A percentile compares a stretch with the other conserved stretches of the same genome.
These are phyloP conservation scores for Nasonia longicornis DNA, from an alignment of 1,140 invertebrate genomes.

Conservation along the genomic window DNA sequence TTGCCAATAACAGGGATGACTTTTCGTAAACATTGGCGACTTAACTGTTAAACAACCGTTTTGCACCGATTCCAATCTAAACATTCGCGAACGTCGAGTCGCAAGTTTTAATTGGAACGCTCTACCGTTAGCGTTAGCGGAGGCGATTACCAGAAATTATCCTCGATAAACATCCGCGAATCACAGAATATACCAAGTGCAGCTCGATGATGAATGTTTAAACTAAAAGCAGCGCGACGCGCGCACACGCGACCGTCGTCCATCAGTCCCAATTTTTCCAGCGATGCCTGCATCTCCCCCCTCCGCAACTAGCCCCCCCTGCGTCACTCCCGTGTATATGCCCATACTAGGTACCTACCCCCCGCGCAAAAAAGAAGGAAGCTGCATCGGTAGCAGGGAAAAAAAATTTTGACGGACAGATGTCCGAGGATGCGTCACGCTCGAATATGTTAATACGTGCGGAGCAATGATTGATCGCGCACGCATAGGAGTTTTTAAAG, in stretches of 20 bases:
- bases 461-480: conserved; percentile 25
- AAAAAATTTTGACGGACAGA: conserved; percentile 52
- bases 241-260: not conserved
- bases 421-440: conserved; percentile 50
- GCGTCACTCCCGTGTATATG: not conserved
- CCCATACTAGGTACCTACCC: not conserved
- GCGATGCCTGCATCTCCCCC: not conserved
- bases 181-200: no score
- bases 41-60: no score
- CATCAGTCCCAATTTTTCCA: not conserved
- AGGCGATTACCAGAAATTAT: no score
- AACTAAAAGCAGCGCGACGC: no score
- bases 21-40: no score
- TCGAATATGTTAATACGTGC: conserved; percentile 55
- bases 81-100: no score
- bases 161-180: no score
- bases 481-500: not conserved
- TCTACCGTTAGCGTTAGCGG: no score
- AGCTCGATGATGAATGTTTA: no score
- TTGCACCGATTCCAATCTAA: no score
- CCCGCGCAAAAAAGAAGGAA: not conserved
- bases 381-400: not conserved
- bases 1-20: not conserved
- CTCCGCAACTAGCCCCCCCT: not conserved
- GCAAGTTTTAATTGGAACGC: no score